A percentile compares a stretch with the other conserved stretches of the same genome.
Conservation (phyloP, 35 echinoderm and acorn worm genomes). For the Heliocidaris tuberculata region DNA sequence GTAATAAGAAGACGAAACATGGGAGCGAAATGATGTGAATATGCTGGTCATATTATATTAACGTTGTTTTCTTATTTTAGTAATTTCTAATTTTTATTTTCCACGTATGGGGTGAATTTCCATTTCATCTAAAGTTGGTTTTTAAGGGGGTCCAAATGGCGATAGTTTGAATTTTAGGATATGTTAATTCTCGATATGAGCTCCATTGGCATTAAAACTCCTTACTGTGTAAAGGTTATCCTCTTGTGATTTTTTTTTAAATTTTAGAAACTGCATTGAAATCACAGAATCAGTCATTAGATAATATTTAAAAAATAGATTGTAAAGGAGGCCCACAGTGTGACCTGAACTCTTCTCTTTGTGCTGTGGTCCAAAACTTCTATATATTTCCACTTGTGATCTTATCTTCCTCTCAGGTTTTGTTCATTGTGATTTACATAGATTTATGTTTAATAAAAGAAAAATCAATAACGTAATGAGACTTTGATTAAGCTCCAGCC, state of each 20-base stretch:
- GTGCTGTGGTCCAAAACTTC: too few relatives aligned
- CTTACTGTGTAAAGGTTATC: not conserved
- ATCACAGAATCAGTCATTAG: too few relatives aligned
- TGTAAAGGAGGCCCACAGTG: not conserved
- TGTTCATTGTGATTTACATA: too few relatives aligned
- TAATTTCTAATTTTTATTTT: not conserved
- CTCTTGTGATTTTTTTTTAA: not conserved
- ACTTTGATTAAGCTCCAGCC: too few relatives aligned
- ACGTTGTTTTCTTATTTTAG: not conserved
- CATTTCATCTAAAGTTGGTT: too few relatives aligned
- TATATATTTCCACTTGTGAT: too few relatives aligned
- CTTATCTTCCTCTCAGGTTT: too few relatives aligned
- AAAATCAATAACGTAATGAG: too few relatives aligned
- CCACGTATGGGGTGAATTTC: too few relatives aligned
- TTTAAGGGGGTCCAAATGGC: too few relatives aligned
- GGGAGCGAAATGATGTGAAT: not conserved
- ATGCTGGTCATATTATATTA: not conserved
- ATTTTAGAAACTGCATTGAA: not conserved
- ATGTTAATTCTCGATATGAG: not conserved
- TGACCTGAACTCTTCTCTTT: not conserved
- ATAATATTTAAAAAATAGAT: not conserved
- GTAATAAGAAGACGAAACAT: not conserved
- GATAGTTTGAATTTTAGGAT: too few relatives aligned
- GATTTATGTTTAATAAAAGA: too few relatives aligned
- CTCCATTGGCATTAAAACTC: not conserved